phyloP scores from a whole-genome alignment of 2,113 vertebrate species.

The Hyperopisus bebe region DNA sequence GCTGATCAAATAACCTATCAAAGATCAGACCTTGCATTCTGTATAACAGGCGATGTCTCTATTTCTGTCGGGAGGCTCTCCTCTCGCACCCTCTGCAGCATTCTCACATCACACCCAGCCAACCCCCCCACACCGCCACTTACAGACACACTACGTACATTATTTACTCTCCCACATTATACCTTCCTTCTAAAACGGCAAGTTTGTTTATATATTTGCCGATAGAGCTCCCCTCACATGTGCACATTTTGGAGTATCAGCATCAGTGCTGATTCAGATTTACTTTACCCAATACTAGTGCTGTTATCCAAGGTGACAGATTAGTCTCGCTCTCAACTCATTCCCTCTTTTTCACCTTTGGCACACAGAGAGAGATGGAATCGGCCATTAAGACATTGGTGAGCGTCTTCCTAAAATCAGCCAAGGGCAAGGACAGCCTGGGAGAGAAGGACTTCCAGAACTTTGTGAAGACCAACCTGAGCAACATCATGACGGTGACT shows the following conservation, averaged over 20 bases:
- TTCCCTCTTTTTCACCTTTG: slow-evolving; percentile 21
- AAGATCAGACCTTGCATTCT: slow-evolving; percentile 64
- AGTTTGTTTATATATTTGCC: slow-evolving; percentile 11
- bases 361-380: slow-evolving; percentile 57
- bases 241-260: too few species aligned
- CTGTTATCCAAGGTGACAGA: not conserved
- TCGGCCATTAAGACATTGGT: slow-evolving; percentile 59
- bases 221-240: not conserved
- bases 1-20: slow-evolving; percentile 67
- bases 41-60: slow-evolving; percentile 43
- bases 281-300: not conserved
- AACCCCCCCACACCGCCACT: slow-evolving; percentile 22
- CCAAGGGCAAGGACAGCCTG: slow-evolving; percentile 58
- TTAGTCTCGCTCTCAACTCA: not conserved
- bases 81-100: slow-evolving; percentile 36
- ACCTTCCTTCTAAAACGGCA: not conserved
- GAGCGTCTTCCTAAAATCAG: slow-evolving; percentile 55
- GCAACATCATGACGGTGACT: slow-evolving; percentile 61
- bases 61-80: slow-evolving; percentile 40
- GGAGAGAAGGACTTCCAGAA: slow-evolving; percentile 57
- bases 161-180: slow-evolving; percentile 41
- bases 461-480: slow-evolving; percentile 58
- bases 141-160: slow-evolving; percentile 39
- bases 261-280: not conserved
- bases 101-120: slow-evolving; percentile 44